Evolutionary conservation across 2,797 vertebrate species (phyloP), one percentile per base, ranked within the genome.

Genomic region (Thripadectes ignobilis): DNA sequence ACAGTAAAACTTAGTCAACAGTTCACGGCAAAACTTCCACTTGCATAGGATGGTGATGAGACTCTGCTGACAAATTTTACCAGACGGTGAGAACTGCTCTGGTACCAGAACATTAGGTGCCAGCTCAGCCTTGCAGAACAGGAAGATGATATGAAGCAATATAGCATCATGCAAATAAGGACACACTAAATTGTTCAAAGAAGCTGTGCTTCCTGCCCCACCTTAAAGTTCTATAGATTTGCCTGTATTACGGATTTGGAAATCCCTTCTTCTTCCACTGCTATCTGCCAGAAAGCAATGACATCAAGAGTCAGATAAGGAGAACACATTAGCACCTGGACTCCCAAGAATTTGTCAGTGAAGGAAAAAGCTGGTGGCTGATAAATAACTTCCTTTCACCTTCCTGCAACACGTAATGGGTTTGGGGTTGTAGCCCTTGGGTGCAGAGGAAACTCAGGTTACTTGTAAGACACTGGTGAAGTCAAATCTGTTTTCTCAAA

Each of bases 51-150:
- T 9, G 6, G 22, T 16, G 21, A 65, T 6, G 5, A 4, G 43
- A 41, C 17, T 66, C 83, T 82, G 51, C 86, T 68, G 29, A 69
- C 46, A 48, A 34, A 62, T 74, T 55, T 76, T 41, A 87, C 52
- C 32, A 87, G 21, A 51, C 2, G 0, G 36, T 15, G 59, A 92
- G 46, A 90, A 89, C 5, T 18, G 45, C 38, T 74, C 48, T 32
- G 41, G 61, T 14, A 79, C 20, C 32, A 74, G 39, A 89, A 79
- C 5, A 2, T 52, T 5, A 61, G 22, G 22, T 48, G 61, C 45
- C 71, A 87, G 38, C 78, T 93, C 77, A 91, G 74, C 57, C 59
- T 77, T 63, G 68, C 67, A 55, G 69, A 89, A 75, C 32, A 78
- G 67, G n/a, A 66, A 89, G 74, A 51, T 21, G 14, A 39, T 77